phyloP scores from a whole-genome alignment of 1,140 invertebrate species.

The Drosophila ohnishii region DNA sequence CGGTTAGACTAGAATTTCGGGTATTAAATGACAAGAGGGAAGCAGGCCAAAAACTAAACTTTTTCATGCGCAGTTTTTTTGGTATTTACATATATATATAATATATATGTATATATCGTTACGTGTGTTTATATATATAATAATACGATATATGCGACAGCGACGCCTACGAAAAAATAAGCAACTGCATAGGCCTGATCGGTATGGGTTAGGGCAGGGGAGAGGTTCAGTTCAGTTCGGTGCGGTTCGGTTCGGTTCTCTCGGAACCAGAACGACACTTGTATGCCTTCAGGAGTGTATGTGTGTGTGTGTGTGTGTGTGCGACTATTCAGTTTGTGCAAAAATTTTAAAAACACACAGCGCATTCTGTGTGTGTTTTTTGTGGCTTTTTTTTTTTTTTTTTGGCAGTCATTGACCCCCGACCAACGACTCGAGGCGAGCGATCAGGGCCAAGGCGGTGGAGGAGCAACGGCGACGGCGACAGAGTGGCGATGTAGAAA shows the following conservation, averaged over 20 bases:
- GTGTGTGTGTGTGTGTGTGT: constrained; percentile 23
- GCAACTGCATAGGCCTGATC: constrained; percentile 64
- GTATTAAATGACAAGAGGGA: constrained; percentile 77
- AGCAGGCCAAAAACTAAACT: constrained; percentile 66
- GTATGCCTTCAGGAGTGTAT: constrained; percentile 46
- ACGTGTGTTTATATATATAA: constrained; percentile 7
- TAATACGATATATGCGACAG: constrained; percentile 17
- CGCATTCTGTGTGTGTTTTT: constrained; percentile 34
- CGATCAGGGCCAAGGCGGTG: constrained; percentile 59
- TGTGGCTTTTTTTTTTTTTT: constrained; percentile 20
- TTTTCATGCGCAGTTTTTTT: constrained; percentile 33
- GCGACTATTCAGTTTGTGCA: constrained; percentile 73
- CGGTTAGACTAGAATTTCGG: constrained; percentile 82
- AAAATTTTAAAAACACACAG: constrained; percentile 40
- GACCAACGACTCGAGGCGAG: constrained; percentile 43
- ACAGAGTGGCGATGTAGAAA: constrained; percentile 64
- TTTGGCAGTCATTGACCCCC: constrained; percentile 79
- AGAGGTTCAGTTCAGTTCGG: neutral
- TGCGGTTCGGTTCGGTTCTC: neutral
- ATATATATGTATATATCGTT: neutral
- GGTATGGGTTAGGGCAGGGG: neutral
- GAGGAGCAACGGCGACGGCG: constrained; percentile 7
- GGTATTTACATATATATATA: constrained; percentile 11
- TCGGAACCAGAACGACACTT: constrained; percentile 67
- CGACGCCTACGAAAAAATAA: constrained; percentile 74